These are phyloP conservation scores for Siniperca knerii DNA, from an alignment of 2,113 vertebrate genomes.

Conservation along the genomic window DNA sequence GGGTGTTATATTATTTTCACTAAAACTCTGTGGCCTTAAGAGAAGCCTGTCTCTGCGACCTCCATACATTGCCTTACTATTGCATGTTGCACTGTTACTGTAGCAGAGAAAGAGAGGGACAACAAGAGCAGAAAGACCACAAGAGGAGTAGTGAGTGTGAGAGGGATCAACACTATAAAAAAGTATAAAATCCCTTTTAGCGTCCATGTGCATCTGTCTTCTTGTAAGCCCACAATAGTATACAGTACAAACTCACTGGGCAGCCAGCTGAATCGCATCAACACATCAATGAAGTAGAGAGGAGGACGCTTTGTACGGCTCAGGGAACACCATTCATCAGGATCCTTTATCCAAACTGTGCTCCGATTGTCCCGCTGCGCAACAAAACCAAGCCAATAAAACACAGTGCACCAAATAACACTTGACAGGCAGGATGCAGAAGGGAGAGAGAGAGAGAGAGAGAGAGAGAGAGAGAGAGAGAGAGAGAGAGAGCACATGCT, in stretches of 20 bases:
- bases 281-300: slow-evolving; percentile 76
- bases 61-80: slow-evolving; percentile 8
- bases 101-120: slow-evolving; percentile 6
- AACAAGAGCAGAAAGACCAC: not conserved
- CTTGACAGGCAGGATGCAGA: slow-evolving; percentile 59
- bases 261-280: slow-evolving; percentile 71
- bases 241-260: slow-evolving; percentile 57
- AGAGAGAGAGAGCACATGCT: not conserved
- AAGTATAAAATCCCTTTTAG: slow-evolving; percentile 67
- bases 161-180: slow-evolving; percentile 24
- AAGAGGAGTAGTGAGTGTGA: slow-evolving; percentile 32
- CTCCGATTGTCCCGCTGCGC: slow-evolving; percentile 62
- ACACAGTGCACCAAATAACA: slow-evolving; percentile 64
- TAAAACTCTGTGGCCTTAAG: not conserved
- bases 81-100: slow-evolving; percentile 23
- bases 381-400: slow-evolving; percentile 74
- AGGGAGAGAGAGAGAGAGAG: not conserved
- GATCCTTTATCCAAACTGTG: slow-evolving; percentile 55
- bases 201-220: slow-evolving; percentile 66
- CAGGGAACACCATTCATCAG: slow-evolving; percentile 68
- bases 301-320: slow-evolving; percentile 65
- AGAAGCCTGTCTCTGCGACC: not conserved
- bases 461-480: slow-evolving; percentile 14
- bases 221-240: slow-evolving; percentile 54
- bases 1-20: not conserved